Evolutionary conservation across 1,140 invertebrate genomes (phyloP).

Genomic region (Eueides isabella): DNA sequence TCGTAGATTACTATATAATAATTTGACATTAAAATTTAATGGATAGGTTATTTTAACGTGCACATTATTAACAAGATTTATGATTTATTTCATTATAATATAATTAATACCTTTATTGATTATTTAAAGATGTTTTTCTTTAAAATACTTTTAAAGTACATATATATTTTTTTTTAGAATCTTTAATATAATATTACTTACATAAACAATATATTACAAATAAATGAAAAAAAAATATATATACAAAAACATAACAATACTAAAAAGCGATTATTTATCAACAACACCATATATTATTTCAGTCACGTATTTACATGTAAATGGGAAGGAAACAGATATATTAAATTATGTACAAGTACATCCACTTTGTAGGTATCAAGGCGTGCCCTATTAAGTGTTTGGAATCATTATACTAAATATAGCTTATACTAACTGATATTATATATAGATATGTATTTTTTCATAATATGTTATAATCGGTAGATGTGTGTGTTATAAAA

Average conservation of each 20-base stretch:
- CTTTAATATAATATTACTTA: no score
- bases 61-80: no score
- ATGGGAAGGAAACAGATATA: conserved; percentile 13
- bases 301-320: conserved; percentile 12
- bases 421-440: neutral
- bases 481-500: neutral
- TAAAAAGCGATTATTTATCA: neutral
- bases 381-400: neutral
- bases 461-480: no score
- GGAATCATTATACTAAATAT: conserved; percentile 7
- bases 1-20: no score
- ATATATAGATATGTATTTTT: neutral
- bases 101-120: no score
- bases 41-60: no score
- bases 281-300: neutral
- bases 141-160: no score
- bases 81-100: no score
- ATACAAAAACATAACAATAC: neutral
- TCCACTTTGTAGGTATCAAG: conserved; percentile 8
- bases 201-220: neutral
- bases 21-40: no score
- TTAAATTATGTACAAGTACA: conserved; percentile 5
- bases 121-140: no score
- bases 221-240: neutral
- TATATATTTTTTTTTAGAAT: no score